A percentile compares a stretch with the other conserved stretches of the same genome.
phyloP scores from a whole-genome alignment of 1,140 invertebrate genomes.

The Euura lappo region DNA sequence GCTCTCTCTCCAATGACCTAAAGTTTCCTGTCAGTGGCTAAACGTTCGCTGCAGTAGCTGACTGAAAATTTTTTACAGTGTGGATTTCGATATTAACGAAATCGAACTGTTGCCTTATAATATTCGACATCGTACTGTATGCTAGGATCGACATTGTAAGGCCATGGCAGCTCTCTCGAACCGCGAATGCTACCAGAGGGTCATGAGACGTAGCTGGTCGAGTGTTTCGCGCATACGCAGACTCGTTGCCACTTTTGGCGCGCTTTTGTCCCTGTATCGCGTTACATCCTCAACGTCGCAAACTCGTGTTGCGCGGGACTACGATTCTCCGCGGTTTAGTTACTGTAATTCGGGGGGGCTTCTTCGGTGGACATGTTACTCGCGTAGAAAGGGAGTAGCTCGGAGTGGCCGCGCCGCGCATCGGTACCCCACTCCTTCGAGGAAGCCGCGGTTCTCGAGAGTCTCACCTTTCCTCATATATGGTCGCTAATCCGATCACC shows the following conservation, averaged over 20 bases:
- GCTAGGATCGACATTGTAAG: too few relatives aligned
- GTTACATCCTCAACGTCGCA: too few relatives aligned
- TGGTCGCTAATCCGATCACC: too few relatives aligned
- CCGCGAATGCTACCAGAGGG: neutral
- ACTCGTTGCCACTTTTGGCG: neutral
- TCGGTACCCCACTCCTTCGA: slow-evolving; percentile 47
- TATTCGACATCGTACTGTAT: too few relatives aligned
- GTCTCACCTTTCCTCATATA: too few relatives aligned
- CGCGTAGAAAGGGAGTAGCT: slow-evolving; percentile 58
- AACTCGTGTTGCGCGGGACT: neutral
- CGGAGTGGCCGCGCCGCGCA: slow-evolving; percentile 61
- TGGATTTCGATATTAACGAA: too few relatives aligned
- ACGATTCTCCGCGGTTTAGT: neutral
- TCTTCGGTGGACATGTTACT: slow-evolving; percentile 46
- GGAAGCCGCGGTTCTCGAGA: too few relatives aligned
- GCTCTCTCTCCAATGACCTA: too few relatives aligned
- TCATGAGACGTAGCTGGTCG: neutral
- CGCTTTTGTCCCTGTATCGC: neutral
- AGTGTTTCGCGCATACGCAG: neutral
- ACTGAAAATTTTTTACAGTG: too few relatives aligned
- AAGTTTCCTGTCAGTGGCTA: too few relatives aligned
- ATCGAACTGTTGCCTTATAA: too few relatives aligned
- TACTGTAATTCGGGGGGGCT: slow-evolving; percentile 24
- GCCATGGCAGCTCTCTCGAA: neutral
- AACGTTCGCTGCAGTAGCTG: too few relatives aligned